Conservation (phyloP, 1,140 invertebrate genomes). For the Heterodera carotae region DNA sequence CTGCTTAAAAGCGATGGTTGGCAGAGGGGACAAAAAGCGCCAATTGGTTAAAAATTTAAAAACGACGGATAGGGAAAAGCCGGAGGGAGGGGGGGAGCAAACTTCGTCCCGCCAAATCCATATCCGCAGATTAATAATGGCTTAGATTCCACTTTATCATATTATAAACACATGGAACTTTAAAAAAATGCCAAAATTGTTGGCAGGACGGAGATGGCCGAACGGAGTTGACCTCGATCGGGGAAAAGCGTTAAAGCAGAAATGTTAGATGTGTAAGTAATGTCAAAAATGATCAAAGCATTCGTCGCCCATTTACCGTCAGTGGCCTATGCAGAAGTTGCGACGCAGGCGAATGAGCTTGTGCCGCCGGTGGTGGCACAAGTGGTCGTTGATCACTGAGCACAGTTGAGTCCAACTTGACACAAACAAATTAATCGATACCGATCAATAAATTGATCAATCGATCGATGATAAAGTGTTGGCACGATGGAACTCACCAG, state of each 20-base stretch:
- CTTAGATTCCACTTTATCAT: too few species aligned
- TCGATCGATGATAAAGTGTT: not conserved
- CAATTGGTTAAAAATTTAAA: too few species aligned
- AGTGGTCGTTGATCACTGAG: not conserved
- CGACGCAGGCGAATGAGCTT: not conserved
- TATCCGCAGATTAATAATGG: too few species aligned
- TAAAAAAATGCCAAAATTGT: too few species aligned
- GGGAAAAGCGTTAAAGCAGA: not conserved
- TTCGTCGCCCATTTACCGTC: not conserved
- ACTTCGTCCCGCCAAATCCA: too few species aligned
- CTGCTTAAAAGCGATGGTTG: not conserved
- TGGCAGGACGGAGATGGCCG: not conserved
- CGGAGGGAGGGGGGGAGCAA: too few species aligned
- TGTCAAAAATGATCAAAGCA: not conserved
- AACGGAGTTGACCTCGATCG: too few species aligned
- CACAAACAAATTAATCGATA: too few species aligned
- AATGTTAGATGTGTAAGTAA: not conserved
- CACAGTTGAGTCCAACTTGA: not conserved
- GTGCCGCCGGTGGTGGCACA: too few species aligned
- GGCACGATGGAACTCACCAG: conserved; percentile 32
- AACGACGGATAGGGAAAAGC: too few species aligned
- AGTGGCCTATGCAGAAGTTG: not conserved
- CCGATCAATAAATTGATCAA: not conserved
- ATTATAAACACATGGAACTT: too few species aligned
- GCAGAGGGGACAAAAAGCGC: too few species aligned